A percentile compares a stretch with the other conserved stretches of the same genome.
Evolutionary conservation across 1,140 invertebrate genomes (phyloP).

Genomic region (Dreissena rostriformis): DNA sequence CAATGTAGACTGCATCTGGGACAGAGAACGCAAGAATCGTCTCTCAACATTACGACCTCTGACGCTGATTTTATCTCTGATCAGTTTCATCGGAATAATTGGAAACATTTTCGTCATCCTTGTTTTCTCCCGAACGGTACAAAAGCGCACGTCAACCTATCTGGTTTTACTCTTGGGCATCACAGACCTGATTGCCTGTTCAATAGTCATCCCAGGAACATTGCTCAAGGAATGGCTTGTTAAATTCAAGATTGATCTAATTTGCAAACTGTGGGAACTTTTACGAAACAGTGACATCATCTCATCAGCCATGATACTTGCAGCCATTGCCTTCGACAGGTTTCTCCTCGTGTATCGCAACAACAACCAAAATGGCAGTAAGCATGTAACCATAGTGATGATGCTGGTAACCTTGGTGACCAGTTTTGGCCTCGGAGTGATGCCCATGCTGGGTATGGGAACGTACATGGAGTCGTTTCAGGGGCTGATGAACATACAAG

Average conservation of each 20-base stretch:
- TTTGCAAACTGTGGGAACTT: constrained; percentile 69
- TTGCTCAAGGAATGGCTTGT: constrained; percentile 68
- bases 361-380: constrained; percentile 46
- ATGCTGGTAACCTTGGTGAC: constrained; percentile 57
- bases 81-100: constrained; percentile 62
- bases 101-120: constrained; percentile 68
- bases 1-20: constrained; percentile 55
- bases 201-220: constrained; percentile 68
- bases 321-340: constrained; percentile 71
- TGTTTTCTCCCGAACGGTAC: constrained; percentile 61
- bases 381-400: constrained; percentile 48
- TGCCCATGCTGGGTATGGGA: constrained; percentile 62
- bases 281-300: constrained; percentile 63
- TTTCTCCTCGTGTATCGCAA: constrained; percentile 67
- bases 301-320: constrained; percentile 67
- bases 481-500: constrained; percentile 49
- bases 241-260: constrained; percentile 61
- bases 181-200: constrained; percentile 69
- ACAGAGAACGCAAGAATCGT: constrained; percentile 14
- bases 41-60: constrained; percentile 54
- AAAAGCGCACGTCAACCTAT: constrained; percentile 64
- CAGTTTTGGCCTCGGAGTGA: constrained; percentile 59
- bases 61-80: constrained; percentile 57
- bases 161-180: constrained; percentile 68
- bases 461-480: constrained; percentile 56